These are phyloP conservation scores for Rhipidura dahli DNA, from an alignment of 2,113 vertebrate species.

Conservation along the genomic window DNA sequence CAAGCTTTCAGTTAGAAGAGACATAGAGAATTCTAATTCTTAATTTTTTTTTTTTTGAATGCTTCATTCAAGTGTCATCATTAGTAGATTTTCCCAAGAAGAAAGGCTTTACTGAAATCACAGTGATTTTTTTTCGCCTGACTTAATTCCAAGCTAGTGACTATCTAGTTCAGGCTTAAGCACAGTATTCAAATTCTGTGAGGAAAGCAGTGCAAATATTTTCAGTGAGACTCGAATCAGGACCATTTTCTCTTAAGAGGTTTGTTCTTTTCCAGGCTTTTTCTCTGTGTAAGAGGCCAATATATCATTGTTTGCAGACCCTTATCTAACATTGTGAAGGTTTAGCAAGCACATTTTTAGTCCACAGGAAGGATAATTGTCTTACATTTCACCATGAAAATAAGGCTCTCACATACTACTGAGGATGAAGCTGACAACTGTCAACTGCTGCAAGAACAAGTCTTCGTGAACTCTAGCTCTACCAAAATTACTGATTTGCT, in stretches of 20 bases:
- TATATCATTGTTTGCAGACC: not conserved
- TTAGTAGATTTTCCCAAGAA: not conserved
- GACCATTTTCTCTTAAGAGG: not conserved
- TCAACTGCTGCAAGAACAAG: not conserved
- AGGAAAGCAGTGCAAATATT: not conserved
- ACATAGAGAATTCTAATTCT: not conserved
- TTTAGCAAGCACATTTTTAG: not conserved
- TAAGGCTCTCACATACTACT: not conserved
- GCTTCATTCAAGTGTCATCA: not conserved
- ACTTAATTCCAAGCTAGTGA: not conserved
- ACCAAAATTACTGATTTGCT: not conserved
- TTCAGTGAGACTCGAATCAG: not conserved
- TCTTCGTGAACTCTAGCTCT: not conserved
- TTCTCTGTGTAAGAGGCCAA: not conserved
- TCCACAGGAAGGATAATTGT: not conserved
- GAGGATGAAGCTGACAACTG: not conserved
- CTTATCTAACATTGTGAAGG: not conserved
- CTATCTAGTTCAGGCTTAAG: not conserved
- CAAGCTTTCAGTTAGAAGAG: not conserved
- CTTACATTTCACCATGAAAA: not conserved
- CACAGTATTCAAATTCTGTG: not conserved
- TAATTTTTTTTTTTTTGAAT: not conserved
- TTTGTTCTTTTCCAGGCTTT: not conserved
- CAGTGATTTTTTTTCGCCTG: not conserved
- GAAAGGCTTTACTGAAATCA: not conserved